Evolutionary conservation across 2,797 vertebrate species (phyloP).

Genomic region (Brotula barbata): DNA sequence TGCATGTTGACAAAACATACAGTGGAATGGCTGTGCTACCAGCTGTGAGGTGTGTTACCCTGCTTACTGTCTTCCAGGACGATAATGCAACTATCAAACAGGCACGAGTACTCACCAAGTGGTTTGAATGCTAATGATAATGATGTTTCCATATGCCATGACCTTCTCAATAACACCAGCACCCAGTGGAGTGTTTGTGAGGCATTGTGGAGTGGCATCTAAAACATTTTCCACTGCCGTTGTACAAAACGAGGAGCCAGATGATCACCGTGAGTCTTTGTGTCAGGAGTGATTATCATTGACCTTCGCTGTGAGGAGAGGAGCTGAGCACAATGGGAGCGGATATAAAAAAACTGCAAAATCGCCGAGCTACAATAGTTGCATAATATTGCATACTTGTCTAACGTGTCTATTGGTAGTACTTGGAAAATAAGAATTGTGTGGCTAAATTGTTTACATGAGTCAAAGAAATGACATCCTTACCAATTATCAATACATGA

Average conservation of each 20-base stretch:
- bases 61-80: slow-evolving; percentile 9
- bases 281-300: slow-evolving; percentile 59
- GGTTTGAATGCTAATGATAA: slow-evolving; percentile 48
- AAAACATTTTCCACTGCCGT: slow-evolving; percentile 45
- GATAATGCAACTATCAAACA: slow-evolving; percentile 44
- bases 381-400: slow-evolving; percentile 22
- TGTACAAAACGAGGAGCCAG: slow-evolving; percentile 50
- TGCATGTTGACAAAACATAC: slow-evolving; percentile 6
- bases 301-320: slow-evolving; percentile 61
- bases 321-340: slow-evolving; percentile 31
- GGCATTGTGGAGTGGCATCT: slow-evolving; percentile 48
- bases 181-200: slow-evolving; percentile 50
- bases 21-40: background rate
- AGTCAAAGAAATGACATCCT: too few species aligned
- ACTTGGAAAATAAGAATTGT: background rate
- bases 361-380: slow-evolving; percentile 15
- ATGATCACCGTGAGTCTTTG: slow-evolving; percentile 62
- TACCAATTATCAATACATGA: too few species aligned
- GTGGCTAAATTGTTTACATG: too few species aligned
- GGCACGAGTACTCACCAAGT: slow-evolving; percentile 39
- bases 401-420: slow-evolving; percentile 21
- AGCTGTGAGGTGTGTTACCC: slow-evolving; percentile 6
- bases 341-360: slow-evolving; percentile 30
- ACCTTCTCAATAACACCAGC: slow-evolving; percentile 60
- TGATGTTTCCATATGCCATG: slow-evolving; percentile 40